Base-by-base conservation (phyloP, 2,113 vertebrate genomes). In the Sakesphorus luctuosus region DNA sequence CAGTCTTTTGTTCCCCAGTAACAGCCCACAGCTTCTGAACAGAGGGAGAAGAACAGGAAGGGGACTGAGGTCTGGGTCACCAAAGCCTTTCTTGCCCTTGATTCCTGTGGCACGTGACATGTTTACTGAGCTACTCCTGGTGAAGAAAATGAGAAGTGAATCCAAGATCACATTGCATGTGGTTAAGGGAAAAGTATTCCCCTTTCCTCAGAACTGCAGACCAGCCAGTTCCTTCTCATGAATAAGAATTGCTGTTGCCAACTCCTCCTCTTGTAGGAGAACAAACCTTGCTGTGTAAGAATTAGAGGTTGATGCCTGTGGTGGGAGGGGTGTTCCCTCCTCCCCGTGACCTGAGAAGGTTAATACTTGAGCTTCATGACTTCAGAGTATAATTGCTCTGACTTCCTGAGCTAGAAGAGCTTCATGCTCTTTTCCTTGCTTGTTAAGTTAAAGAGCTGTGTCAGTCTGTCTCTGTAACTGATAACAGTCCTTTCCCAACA, bases 391-490 rank as follows among this genome's bases (percentile, higher is more conserved):
- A 88, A 92, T 90, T 88, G 67, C n/a, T 89, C 59, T 61, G 43
- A 56, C 78, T 90, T 94, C 38, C 76, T 84, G 85, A 90, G 63
- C 79, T 80, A 21, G 79, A 55, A 69, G 46, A 82, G 36, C 49
- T 91, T 89, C 75, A 77, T 31, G 83, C 75, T 88, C 33, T 83
- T 84, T 88, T 80, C 52, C n/a, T 89, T 88, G 61, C 85, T 61
- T 92, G 24, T 86, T 82, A 63, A 44, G n/a, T 73, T 74, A 74
- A 87, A 85, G 31, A 86, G 25, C 69, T 78, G 19, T 84, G 56
- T 93, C 79, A 49, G 59, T 86, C 72, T 88, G 40, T 50, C 58
- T 56, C 55, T 85, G 35, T 89, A 62, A 55, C 58, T 73, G 46
- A 2, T 35, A 83, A 50, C 15, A 36, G 53, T 66, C 29, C 62